phyloP scores from a whole-genome alignment of 1,140 invertebrate genomes.

The Hetaerina americana region DNA sequence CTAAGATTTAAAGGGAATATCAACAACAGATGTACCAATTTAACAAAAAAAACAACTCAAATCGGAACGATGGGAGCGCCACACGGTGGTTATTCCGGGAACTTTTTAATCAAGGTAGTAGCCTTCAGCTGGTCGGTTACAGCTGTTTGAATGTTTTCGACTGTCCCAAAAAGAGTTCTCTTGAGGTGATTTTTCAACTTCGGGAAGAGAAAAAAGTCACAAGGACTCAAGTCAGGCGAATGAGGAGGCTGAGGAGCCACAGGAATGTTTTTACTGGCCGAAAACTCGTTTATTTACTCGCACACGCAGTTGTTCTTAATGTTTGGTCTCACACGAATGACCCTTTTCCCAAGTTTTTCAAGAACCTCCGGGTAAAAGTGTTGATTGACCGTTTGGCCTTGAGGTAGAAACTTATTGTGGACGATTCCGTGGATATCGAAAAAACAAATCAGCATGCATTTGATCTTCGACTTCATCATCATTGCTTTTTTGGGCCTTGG shows the following conservation, averaged over 20 bases:
- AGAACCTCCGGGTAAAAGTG: background rate
- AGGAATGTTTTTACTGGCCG: constrained; percentile 1
- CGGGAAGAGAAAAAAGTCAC: constrained; percentile 20
- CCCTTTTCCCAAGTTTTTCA: constrained; percentile 7
- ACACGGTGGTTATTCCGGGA: too few relatives aligned
- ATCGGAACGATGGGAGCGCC: too few relatives aligned
- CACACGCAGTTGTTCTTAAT: constrained; percentile 4
- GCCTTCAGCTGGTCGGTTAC: constrained; percentile 15
- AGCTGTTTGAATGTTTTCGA: constrained; percentile 1
- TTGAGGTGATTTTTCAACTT: constrained; percentile 19
- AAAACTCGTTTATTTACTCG: background rate
- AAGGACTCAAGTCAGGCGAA: constrained; percentile 16
- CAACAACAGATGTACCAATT: too few relatives aligned
- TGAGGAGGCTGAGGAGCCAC: constrained; percentile 3
- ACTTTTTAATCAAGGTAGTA: too few relatives aligned
- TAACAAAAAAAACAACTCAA: too few relatives aligned
- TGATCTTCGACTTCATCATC: constrained; percentile 8
- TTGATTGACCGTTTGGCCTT: background rate
- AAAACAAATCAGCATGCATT: constrained; percentile 11
- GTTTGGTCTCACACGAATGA: constrained; percentile 6
- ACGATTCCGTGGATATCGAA: constrained; percentile 10
- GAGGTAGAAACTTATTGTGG: background rate
- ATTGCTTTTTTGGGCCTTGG: background rate
- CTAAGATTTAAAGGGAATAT: too few relatives aligned
- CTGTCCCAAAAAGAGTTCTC: too few relatives aligned